These are phyloP conservation scores for Spizaetus ornatus DNA, from an alignment of 2,113 vertebrate genomes.

Conservation along the genomic window DNA sequence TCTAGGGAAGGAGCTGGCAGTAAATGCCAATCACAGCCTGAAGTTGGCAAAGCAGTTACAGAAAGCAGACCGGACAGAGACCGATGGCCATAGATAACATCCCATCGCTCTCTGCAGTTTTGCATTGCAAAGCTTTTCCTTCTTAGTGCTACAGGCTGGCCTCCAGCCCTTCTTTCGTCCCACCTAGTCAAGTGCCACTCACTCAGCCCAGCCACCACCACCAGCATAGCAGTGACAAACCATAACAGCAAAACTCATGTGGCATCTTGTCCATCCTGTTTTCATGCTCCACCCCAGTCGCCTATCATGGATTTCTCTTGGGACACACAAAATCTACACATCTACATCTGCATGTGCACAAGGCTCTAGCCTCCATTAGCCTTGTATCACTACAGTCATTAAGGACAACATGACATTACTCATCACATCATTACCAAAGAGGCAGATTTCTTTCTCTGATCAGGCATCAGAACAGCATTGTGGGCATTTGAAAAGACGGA, in stretches of 20 bases:
- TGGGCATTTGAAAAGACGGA: neutral
- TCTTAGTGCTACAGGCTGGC: neutral
- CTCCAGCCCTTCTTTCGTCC: neutral
- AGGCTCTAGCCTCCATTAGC: neutral
- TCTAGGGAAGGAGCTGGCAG: neutral
- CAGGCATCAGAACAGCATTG: neutral
- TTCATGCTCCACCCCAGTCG: neutral
- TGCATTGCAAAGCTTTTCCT: neutral
- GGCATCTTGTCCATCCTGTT: neutral
- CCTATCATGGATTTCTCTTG: neutral
- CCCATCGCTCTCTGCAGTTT: neutral
- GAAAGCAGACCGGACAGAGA: neutral
- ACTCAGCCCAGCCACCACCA: neutral
- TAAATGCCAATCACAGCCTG: neutral
- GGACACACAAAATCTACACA: neutral
- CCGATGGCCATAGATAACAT: fast-evolving
- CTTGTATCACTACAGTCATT: neutral
- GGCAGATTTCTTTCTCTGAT: neutral
- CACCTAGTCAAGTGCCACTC: neutral
- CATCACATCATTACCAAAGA: neutral
- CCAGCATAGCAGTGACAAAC: neutral
- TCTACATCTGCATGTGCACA: neutral
- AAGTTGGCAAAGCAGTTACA: neutral
- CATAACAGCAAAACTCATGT: neutral
- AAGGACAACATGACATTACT: neutral